Conservation (phyloP, 2,888 invertebrate genomes). For the Cataglyphis cursor region DNA sequence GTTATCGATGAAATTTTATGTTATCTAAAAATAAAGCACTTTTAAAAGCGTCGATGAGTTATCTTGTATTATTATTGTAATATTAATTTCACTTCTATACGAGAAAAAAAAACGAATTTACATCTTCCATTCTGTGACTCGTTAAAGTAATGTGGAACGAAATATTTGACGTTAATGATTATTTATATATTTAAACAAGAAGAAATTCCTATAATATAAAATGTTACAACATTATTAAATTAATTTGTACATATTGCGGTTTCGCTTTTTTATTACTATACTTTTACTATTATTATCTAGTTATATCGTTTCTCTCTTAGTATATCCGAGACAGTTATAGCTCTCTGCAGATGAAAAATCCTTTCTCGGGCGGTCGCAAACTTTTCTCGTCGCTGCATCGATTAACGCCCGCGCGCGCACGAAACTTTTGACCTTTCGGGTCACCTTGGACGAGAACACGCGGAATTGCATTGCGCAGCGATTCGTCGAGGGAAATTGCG, state of each 20-base stretch:
- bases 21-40: background rate
- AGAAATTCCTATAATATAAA: background rate
- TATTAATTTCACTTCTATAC: constrained; percentile 19
- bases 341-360: background rate
- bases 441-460: constrained; percentile 8
- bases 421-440: constrained; percentile 21
- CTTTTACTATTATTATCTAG: background rate
- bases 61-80: background rate
- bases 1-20: constrained; percentile 16
- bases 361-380: constrained; percentile 9
- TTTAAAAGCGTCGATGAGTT: constrained; percentile 2
- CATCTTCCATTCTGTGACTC: background rate
- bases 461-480: constrained; percentile 2
- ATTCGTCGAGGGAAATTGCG: constrained; percentile 17
- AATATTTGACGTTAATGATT: background rate
- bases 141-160: background rate
- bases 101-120: background rate
- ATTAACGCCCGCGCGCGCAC: constrained; percentile 8
- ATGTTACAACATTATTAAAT: background rate
- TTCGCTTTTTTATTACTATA: background rate
- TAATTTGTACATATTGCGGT: background rate
- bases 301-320: background rate
- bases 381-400: constrained; percentile 12
- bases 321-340: background rate
- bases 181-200: background rate